Conservation (phyloP, 2,888 invertebrate species). For the Podotricha telesiphe region DNA sequence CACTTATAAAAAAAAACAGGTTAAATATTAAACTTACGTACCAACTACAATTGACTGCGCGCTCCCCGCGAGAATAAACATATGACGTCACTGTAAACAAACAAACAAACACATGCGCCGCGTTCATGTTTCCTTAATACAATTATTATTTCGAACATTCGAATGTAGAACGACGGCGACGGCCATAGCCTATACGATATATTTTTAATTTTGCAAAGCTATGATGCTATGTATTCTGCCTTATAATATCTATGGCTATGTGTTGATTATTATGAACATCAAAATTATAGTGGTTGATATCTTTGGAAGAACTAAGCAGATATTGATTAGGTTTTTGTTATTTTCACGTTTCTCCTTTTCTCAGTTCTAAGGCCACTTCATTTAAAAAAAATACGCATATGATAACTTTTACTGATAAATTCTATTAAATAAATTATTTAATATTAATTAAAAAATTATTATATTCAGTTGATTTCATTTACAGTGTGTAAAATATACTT, state of each 20-base stretch:
- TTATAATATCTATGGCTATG: constrained; percentile 50
- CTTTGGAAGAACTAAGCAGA: neutral
- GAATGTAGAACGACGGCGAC: constrained; percentile 78
- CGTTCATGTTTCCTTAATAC: constrained; percentile 84
- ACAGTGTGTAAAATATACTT: too few species aligned
- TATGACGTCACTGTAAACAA: constrained; percentile 85
- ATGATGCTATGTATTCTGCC: constrained; percentile 32
- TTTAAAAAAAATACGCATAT: neutral
- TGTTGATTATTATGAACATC: constrained; percentile 51
- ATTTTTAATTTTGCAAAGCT: constrained; percentile 58
- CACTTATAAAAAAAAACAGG: constrained; percentile 1
- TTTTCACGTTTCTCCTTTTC: neutral
- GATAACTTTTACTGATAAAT: too few species aligned
- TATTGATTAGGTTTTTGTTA: neutral
- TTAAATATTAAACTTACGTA: constrained; percentile 1
- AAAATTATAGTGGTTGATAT: neutral
- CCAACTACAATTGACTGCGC: constrained; percentile 51
- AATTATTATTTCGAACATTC: constrained; percentile 84
- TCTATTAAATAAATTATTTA: too few species aligned
- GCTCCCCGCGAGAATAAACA: constrained; percentile 81
- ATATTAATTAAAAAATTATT: too few species aligned
- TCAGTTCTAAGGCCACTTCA: neutral
- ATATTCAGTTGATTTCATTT: too few species aligned
- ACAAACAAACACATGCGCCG: constrained; percentile 85
- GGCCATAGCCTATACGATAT: constrained; percentile 51